A percentile compares a stretch with the other conserved stretches of the same genome.
Conservation (phyloP, 2,797 vertebrate genomes). For the Avahi laniger region DNA sequence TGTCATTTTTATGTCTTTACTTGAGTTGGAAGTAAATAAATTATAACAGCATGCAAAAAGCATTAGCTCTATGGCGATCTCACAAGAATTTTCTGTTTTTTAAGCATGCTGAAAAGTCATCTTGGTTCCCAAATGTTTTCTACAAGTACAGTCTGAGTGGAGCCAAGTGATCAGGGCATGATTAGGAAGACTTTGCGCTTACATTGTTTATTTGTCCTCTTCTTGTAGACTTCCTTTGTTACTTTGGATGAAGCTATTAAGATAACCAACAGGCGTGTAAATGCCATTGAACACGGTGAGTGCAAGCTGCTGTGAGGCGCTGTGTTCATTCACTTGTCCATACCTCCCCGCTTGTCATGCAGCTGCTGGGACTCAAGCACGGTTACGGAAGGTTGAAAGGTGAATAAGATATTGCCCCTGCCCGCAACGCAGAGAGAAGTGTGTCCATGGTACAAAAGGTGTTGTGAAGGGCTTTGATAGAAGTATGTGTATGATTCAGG, state of each 20-base stretch:
- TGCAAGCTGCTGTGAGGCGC: neutral
- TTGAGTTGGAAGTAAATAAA: neutral
- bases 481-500: neutral
- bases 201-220: slow-evolving; percentile 54
- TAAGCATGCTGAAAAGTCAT: neutral
- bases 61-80: neutral
- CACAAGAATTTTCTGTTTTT: neutral
- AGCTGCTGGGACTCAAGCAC: neutral
- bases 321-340: neutral
- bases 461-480: neutral
- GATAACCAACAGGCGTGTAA: slow-evolving; percentile 98
- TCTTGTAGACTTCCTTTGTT: slow-evolving; percentile 95
- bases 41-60: neutral
- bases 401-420: neutral
- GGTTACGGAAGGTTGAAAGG: neutral
- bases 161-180: neutral
- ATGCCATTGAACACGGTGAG: slow-evolving; percentile 98
- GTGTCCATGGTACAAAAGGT: neutral
- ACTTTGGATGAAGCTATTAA: slow-evolving; percentile 99
- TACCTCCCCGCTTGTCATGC: neutral
- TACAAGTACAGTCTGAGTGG: neutral
- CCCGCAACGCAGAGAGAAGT: neutral
- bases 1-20: slow-evolving; percentile 1
- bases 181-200: neutral
- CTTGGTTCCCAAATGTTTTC: neutral